Percentiles rank a stretch among this genome's conserved stretches.
These are phyloP conservation scores for Rhyacophila brunnea DNA, from an alignment of 1,140 invertebrate species.

Conservation along the genomic window DNA sequence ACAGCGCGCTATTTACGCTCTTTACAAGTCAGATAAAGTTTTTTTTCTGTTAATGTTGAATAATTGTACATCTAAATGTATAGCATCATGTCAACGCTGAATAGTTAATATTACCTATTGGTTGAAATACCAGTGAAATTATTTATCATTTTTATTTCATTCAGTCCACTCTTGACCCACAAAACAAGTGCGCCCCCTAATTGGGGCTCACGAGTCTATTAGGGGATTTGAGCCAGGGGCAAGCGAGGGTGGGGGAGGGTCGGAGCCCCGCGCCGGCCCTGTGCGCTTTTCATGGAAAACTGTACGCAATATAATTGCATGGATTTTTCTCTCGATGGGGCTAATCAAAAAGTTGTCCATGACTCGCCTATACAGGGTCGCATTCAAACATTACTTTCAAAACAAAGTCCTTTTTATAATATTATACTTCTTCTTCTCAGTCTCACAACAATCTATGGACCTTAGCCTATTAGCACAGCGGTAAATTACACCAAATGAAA, in stretches of 20 bases:
- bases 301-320: constrained; percentile 17
- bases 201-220: constrained; percentile 13
- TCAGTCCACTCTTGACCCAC: constrained; percentile 26
- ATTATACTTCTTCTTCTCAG: no score
- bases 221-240: not conserved
- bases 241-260: not conserved
- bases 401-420: no score
- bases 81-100: no score
- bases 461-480: no score
- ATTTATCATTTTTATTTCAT: constrained; percentile 9
- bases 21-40: no score
- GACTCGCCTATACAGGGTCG: constrained; percentile 4
- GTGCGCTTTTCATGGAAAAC: constrained; percentile 17
- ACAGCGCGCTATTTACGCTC: no score
- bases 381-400: not conserved
- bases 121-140: no score
- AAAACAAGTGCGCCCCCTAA: constrained; percentile 25
- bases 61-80: no score
- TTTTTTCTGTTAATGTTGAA: no score
- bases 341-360: constrained; percentile 26
- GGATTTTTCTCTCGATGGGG: constrained; percentile 23
- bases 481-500: no score
- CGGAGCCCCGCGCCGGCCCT: constrained; percentile 4
- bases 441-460: no score
- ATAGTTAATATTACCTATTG: no score